A percentile compares a stretch with the other conserved stretches of the same genome.
Conservation (phyloP, 2,113 vertebrate genomes). For the Myrmecophaga tridactyla region DNA sequence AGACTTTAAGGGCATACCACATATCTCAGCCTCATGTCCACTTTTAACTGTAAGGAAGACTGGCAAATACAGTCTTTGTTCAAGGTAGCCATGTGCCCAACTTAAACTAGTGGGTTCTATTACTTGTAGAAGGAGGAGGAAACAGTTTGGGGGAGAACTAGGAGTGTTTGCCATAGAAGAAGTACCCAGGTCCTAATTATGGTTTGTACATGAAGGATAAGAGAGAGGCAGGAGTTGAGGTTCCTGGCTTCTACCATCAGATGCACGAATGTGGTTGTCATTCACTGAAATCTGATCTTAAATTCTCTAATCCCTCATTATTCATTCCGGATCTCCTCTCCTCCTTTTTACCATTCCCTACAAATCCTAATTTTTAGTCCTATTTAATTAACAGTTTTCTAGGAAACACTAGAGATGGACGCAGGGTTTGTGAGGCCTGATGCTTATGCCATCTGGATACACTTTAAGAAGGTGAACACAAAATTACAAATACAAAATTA, state of each 20-base stretch:
- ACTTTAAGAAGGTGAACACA: not conserved
- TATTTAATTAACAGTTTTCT: not conserved
- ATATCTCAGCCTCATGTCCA: not conserved
- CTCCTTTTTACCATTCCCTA: not conserved
- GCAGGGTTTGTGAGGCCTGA: not conserved
- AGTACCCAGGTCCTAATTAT: not conserved
- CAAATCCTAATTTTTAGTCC: not conserved
- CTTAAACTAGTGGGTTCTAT: not conserved
- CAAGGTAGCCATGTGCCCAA: not conserved
- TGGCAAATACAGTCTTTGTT: not conserved
- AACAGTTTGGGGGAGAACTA: not conserved
- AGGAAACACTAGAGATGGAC: not conserved
- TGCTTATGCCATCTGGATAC: not conserved
- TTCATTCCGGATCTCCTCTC: not conserved
- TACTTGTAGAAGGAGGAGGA: not conserved
- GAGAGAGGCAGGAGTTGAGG: not conserved
- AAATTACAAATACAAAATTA: constrained; percentile 8
- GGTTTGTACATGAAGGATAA: not conserved
- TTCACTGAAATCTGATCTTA: not conserved
- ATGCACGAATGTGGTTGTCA: not conserved
- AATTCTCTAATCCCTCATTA: not conserved
- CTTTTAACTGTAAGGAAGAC: not conserved
- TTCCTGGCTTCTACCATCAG: not conserved
- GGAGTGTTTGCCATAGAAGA: not conserved
- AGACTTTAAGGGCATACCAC: not conserved